Evolutionary conservation across 2,797 vertebrate species (phyloP).

Genomic region (Sebastes alutus): DNA sequence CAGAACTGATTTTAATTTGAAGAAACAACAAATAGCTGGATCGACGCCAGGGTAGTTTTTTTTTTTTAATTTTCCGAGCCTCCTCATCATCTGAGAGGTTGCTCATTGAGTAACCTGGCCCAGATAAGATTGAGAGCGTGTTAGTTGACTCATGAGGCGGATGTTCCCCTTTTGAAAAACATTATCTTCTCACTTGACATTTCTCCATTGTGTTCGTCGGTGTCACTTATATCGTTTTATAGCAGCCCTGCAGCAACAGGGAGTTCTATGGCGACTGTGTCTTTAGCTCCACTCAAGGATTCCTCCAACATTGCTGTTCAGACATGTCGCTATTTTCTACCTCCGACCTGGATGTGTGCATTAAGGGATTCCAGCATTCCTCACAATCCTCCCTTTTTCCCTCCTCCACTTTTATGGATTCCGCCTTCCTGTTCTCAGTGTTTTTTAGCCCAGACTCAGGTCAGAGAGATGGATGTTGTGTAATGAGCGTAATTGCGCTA

Average conservation of each 20-base stretch:
- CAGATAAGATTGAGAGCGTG: conserved; percentile 49
- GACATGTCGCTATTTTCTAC: conserved; percentile 78
- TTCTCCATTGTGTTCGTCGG: conserved; percentile 56
- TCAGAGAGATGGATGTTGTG: conserved; percentile 74
- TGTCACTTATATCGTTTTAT: conserved; percentile 63
- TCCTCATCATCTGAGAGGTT: conserved; percentile 7
- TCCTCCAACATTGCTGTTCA: conserved; percentile 75
- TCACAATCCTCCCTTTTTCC: conserved; percentile 52
- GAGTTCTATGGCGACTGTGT: conserved; percentile 48
- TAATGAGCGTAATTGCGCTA: conserved; percentile 79
- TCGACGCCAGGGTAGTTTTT: conserved; percentile 18
- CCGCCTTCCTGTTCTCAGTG: conserved; percentile 61
- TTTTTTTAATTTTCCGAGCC: background rate
- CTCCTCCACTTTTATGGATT: conserved; percentile 65
- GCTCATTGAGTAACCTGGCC: conserved; percentile 22
- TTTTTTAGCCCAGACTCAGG: conserved; percentile 62
- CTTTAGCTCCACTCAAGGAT: conserved; percentile 57
- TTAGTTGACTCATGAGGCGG: conserved; percentile 40
- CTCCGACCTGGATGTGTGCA: conserved; percentile 70
- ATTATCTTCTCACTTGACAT: conserved; percentile 68
- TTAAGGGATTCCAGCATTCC: conserved; percentile 81
- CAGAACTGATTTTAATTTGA: conserved; percentile 63
- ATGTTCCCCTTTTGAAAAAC: conserved; percentile 64
- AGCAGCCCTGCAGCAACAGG: conserved; percentile 61
- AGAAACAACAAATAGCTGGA: conserved; percentile 54